Percentiles rank a stretch among this genome's conserved stretches.
Conservation (phyloP, 2,797 vertebrate genomes). For the Pagetopsis macropterus region DNA sequence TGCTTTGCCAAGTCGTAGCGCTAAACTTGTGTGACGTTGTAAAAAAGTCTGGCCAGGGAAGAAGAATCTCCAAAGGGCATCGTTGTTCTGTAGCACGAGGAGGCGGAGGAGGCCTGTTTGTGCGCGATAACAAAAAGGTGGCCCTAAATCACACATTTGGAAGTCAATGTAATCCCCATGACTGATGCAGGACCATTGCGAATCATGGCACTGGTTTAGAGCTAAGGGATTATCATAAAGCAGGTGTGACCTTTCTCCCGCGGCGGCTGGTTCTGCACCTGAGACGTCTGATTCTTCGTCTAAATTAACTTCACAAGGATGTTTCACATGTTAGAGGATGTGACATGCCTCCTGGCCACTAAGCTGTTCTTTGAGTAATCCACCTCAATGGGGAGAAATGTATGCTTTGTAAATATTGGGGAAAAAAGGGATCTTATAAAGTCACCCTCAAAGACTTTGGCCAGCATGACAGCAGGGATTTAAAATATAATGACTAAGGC, state of each 20-base stretch:
- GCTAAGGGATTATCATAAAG: slow-evolving; percentile 61
- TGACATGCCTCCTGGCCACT: slow-evolving; percentile 38
- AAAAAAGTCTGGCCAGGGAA: slow-evolving; percentile 13
- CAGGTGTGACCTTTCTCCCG: slow-evolving; percentile 65
- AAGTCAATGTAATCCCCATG: slow-evolving; percentile 72
- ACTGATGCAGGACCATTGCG: slow-evolving; percentile 65
- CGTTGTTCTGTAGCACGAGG: slow-evolving; percentile 26
- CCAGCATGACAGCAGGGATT: slow-evolving; percentile 52
- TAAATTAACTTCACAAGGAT: slow-evolving; percentile 40
- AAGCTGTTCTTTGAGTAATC: slow-evolving; percentile 54
- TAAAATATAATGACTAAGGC: slow-evolving; percentile 55
- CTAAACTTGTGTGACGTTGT: slow-evolving; percentile 15
- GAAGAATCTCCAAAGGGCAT: slow-evolving; percentile 39
- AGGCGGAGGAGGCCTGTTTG: slow-evolving; percentile 54
- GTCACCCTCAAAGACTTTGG: slow-evolving; percentile 54
- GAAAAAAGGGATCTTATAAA: slow-evolving; percentile 38
- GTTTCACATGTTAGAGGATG: slow-evolving; percentile 28
- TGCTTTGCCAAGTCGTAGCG: neutral
- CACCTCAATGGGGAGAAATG: slow-evolving; percentile 48
- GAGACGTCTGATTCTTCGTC: slow-evolving; percentile 48
- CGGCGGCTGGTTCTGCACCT: slow-evolving; percentile 47
- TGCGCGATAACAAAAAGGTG: slow-evolving; percentile 69
- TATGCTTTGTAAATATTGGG: slow-evolving; percentile 46
- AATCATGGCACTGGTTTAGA: slow-evolving; percentile 52
- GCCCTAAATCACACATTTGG: slow-evolving; percentile 61